phyloP scores from a whole-genome alignment of 2,797 vertebrate species.

The Merluccius polli region DNA sequence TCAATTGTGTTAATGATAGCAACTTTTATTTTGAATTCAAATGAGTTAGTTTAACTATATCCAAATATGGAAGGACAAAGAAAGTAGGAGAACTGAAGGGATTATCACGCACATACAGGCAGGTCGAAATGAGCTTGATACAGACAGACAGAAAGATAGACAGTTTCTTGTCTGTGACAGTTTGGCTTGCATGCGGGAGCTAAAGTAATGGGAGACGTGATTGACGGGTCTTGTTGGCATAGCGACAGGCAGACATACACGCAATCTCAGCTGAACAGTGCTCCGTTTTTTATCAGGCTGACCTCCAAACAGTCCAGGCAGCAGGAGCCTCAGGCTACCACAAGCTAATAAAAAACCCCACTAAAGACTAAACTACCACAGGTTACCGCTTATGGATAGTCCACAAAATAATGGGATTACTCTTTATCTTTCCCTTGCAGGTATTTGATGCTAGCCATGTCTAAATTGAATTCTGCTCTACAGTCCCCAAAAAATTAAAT shows the following conservation, averaged over 20 bases:
- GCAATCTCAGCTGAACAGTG: constrained; percentile 35
- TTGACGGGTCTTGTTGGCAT: constrained; percentile 32
- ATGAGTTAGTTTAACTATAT: too few species aligned
- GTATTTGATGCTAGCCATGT: constrained; percentile 38
- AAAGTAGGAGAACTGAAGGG: not conserved
- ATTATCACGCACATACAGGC: constrained; percentile 3
- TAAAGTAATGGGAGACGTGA: constrained; percentile 26
- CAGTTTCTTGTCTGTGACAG: constrained; percentile 3
- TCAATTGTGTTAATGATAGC: too few species aligned
- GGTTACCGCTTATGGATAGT: constrained; percentile 24
- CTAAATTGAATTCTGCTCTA: constrained; percentile 31
- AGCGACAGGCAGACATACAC: constrained; percentile 32
- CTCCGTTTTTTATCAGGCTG: constrained; percentile 41
- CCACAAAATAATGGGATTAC: constrained; percentile 56
- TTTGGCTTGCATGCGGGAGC: constrained; percentile 6
- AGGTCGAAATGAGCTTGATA: not conserved
- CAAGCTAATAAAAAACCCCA: constrained; percentile 31
- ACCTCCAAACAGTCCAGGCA: constrained; percentile 54
- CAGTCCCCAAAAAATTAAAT: not conserved
- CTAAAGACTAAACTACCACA: constrained; percentile 39
- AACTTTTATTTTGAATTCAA: too few species aligned
- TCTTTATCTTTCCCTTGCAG: constrained; percentile 50
- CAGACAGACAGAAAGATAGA: too few species aligned
- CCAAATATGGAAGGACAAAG: not conserved
- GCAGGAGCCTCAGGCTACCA: constrained; percentile 33